These are phyloP conservation scores for Gorsachius magnificus DNA, from an alignment of 2,797 vertebrate genomes.

Conservation along the genomic window DNA sequence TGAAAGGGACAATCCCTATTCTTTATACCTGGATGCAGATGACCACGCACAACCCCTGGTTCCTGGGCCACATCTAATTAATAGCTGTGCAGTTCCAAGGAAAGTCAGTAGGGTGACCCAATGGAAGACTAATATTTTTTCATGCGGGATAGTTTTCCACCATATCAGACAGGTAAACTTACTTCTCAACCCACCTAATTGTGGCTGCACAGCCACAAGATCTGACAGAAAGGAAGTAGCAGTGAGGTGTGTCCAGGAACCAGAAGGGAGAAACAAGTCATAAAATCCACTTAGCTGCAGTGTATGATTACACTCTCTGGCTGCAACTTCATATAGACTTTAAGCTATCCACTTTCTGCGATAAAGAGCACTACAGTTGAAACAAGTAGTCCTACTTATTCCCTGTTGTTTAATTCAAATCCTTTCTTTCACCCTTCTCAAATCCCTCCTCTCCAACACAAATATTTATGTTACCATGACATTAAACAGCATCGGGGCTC, in stretches of 20 bases:
- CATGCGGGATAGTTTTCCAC: background rate
- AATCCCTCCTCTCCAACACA: background rate
- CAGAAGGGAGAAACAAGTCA: background rate
- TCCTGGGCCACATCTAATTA: background rate
- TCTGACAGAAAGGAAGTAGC: background rate
- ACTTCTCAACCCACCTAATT: background rate
- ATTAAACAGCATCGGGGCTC: background rate
- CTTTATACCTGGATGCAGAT: background rate
- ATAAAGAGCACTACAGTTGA: background rate
- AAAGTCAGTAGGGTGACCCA: background rate
- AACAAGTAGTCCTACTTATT: background rate
- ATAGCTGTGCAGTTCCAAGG: background rate
- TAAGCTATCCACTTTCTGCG: background rate
- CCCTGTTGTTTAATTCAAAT: background rate
- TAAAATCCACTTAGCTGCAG: background rate
- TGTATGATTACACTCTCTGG: background rate
- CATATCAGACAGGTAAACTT: background rate
- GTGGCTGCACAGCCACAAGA: background rate
- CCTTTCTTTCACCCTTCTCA: background rate
- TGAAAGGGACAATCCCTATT: background rate
- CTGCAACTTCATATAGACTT: accelerated
- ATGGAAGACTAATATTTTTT: background rate
- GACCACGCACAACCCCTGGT: background rate
- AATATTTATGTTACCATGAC: background rate
- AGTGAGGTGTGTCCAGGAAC: background rate